Evolutionary conservation across 2,113 vertebrate genomes (phyloP), one percentile per base, ranked within the genome.

Genomic region (Semnornis frantzii): DNA sequence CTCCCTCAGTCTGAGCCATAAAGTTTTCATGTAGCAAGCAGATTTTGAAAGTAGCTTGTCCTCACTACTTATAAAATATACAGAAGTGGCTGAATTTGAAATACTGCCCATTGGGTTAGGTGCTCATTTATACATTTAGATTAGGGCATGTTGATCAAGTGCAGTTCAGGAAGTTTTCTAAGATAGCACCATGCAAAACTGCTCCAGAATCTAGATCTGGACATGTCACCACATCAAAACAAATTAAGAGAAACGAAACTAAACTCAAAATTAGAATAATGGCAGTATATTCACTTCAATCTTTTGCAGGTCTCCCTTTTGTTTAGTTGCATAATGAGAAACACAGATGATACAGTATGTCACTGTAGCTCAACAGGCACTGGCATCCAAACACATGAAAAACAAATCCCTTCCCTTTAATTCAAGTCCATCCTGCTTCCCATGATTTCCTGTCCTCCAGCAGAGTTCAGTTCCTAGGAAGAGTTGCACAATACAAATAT

Each of bases 391-490:
- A 78, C 17, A 77, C 16, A 71, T 83, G 65, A 65, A 87, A 96
- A 94, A 93, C 44, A 94, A 93, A 72, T 83, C 48, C 39, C 16
- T 94, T 92, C 85, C 72, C 91, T 91, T 91, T 91, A 90, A 91
- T 92, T 94, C 91, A 89, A 91, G 54, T 71, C 75, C 69, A 59
- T 92, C 76, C 70, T 66, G 87, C 82, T 93, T 95, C 91, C 63
- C 85, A 46, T 90, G 93, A 86, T 84, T 95, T 97, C 87, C 94
- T 94, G 91, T 92, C 69, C 77, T 94, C 80, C 73, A 59, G 84
- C 1, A 2, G 63, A 90, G 76, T 54, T 90, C 85, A 95, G 85
- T 97, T 97, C 95, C 93, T 94, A 92, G 82, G 95, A 96, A 97
- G 44, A 93, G 55, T 95, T 95, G 82, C 87, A 76, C 66, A 97